Evolutionary conservation across 1,140 invertebrate genomes (phyloP), one percentile per base, ranked within the genome.

Genomic region (Pogonus chalceus): DNA sequence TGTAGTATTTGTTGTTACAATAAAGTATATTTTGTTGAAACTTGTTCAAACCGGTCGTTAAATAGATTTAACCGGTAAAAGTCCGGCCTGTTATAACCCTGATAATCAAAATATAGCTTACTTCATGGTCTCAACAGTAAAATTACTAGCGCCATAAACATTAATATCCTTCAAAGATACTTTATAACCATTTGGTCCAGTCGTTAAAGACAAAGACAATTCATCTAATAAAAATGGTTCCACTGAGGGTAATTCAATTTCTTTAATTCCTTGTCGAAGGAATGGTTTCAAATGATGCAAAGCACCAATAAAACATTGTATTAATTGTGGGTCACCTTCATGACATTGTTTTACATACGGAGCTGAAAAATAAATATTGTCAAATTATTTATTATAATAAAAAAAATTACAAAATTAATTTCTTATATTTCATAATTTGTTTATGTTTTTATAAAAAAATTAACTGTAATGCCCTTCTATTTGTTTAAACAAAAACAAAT

Each of bases 161-260:
- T 80, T 78, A 60, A 85, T 76, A 53, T 85, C 81, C 55, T 76
- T 79, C 43, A 86, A 69, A 4, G 78, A 78, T 23, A 86, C 79
- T 61, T 79, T 82, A 60, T 85, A 86, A 50, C 84, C 83, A 62
- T 84, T 82, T 9, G 76, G 76, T 48, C 83, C 83, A 56, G 79
- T 79, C 52, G 83, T 84, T 57, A 86, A 66, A 16, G 83, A 80
- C 53, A 86, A 69, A 21, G 79, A 76, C 49, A 86, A 67, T 53
- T 81, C 76, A 58, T 85, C 82, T 78, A 86, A 82, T 56, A 74
- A 75, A 65, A 86, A 85, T 0, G 84, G 84, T 62, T 86, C 84
- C 10, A 85, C 77, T 1, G 81, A 72, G 31, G 83, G 83, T 58
- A 85, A 67, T 66, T 82, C 73, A 37, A 85, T 84, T 66, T 84